Evolutionary conservation across 2,113 vertebrate genomes (phyloP), one percentile per base, ranked within the genome.

Genomic region (Oreamnos americanus): DNA sequence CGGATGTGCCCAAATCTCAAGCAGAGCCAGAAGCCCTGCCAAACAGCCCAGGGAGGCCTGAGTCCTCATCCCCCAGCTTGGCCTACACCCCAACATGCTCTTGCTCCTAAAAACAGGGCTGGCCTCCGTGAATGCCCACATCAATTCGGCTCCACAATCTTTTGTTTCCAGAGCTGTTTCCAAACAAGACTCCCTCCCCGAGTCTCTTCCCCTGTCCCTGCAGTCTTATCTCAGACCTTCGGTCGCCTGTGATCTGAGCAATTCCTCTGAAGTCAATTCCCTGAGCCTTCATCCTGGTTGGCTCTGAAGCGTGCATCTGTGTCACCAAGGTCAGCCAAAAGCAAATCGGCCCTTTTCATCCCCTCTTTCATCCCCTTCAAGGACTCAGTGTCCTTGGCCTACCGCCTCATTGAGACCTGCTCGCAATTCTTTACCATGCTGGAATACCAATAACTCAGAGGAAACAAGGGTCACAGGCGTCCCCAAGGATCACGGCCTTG

Each of bases 181-280:
- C 60, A n/a, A 26, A 82, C 11, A 7, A 39, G 14, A 13, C n/a
- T 55, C 36, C 62, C 62, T 53, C 1, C 49, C 33, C 4, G 0
- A 21, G 7, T 30, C 90, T 87, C 53, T 43, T 45, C 51, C 36
- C 53, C 53, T 43, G 76, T 36, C 21, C 58, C 67, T 26, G 7
- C 7, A 47, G 30, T 94, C 90, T 90, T 43, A 91, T 91, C 93
- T 49, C 71, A n/a, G 53, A 36, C n/a, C 85, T 74, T 58, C 9
- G 3, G 55, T 58, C 2, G 25, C 60, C 3, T 3, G 91, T 9
- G 21, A 74, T 49, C 95, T n/a, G 26, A 33, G 25, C 0, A 28
- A 71, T 39, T 84, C 93, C 86, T 96, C 57, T 95, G 76, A 89
- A 87, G 87, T 82, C 26, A 2, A 39, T 88, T 58, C 64, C 74